phyloP scores from a whole-genome alignment of 1,140 invertebrate species.

The Halesus radiatus region DNA sequence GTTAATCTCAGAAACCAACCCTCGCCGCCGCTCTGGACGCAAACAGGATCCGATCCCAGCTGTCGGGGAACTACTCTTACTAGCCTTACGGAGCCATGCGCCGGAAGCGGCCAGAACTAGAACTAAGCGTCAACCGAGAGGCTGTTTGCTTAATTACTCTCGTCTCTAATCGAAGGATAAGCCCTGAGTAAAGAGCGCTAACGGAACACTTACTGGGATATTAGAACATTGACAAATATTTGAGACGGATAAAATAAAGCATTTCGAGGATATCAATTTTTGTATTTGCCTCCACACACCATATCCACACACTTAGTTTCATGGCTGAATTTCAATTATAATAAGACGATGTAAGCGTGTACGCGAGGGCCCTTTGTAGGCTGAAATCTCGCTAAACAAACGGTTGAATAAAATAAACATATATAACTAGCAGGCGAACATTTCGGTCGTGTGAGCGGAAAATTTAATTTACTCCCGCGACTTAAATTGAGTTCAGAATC shows the following conservation, averaged over 20 bases:
- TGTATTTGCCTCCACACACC: no score
- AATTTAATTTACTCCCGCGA: background rate
- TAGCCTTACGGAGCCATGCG: background rate
- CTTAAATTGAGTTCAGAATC: no score
- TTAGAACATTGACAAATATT: constrained; percentile 28
- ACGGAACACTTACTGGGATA: constrained; percentile 33
- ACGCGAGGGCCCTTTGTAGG: background rate
- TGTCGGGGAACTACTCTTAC: background rate
- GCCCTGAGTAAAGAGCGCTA: background rate
- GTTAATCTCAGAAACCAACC: constrained; percentile 25
- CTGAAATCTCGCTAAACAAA: constrained; percentile 4
- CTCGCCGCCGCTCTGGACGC: no score
- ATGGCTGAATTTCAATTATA: constrained; percentile 6
- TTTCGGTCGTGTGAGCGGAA: background rate
- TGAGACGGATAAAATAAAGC: background rate
- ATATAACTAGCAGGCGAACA: background rate
- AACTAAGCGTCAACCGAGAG: constrained; percentile 7
- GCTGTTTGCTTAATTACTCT: constrained; percentile 50
- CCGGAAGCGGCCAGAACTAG: background rate
- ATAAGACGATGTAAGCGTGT: background rate
- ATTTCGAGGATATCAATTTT: background rate
- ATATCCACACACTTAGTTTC: background rate
- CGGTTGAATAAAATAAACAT: constrained; percentile 34
- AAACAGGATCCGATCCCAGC: background rate
- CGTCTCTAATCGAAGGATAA: constrained; percentile 26